These are phyloP conservation scores for Macrotrachela quadricornifera DNA, from an alignment of 1,140 invertebrate species.

Conservation along the genomic window DNA sequence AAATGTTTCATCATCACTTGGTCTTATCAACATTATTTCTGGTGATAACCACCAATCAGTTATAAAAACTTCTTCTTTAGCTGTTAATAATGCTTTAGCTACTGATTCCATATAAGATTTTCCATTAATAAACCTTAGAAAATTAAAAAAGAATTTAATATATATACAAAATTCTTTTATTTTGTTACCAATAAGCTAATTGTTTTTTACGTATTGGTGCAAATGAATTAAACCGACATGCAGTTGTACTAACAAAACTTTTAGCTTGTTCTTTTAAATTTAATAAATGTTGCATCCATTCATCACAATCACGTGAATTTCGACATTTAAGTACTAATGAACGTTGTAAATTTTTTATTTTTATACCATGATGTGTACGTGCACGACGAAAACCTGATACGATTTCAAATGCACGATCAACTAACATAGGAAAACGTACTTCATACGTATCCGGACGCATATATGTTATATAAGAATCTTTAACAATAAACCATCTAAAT, in stretches of 20 bases:
- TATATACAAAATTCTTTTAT: conserved; percentile 43
- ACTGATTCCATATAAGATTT: conserved; percentile 61
- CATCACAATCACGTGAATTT: not conserved
- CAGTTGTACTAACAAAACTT: not conserved
- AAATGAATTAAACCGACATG: not conserved
- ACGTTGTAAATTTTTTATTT: conserved; percentile 5
- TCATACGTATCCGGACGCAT: not conserved
- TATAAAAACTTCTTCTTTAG: conserved; percentile 80
- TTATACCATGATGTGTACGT: not conserved
- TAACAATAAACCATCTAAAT: conserved; percentile 13
- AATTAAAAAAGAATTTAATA: conserved; percentile 41
- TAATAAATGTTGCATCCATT: not conserved
- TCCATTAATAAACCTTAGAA: conserved; percentile 67
- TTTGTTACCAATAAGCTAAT: not conserved
- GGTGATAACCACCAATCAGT: conserved; percentile 86
- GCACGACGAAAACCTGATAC: conserved; percentile 38
- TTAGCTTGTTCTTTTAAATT: not conserved
- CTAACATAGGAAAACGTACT: not conserved
- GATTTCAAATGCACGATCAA: conserved; percentile 3
- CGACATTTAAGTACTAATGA: conserved; percentile 1
- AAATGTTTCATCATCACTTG: conserved; percentile 57
- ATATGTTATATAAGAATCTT: conserved; percentile 6
- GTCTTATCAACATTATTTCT: conserved; percentile 75
- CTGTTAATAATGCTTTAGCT: conserved; percentile 62
- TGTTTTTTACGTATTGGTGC: not conserved